Conservation (phyloP, 2,888 invertebrate genomes). For the Cecidostiba fungosa region DNA sequence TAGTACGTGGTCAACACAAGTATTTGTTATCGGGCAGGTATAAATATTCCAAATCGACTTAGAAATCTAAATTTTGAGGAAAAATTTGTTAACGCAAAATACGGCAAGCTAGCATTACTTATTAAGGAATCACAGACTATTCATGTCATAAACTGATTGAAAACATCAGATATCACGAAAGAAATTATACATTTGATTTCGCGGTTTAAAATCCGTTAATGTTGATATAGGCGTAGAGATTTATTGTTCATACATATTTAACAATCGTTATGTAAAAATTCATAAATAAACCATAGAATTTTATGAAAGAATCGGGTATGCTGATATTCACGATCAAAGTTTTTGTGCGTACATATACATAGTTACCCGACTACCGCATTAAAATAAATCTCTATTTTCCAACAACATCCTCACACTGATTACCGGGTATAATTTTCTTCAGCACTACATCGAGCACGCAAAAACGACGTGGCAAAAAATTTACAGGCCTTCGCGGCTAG, state of each 20-base stretch:
- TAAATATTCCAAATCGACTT: constrained; percentile 6
- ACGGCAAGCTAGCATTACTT: constrained; percentile 18
- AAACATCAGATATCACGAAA: not conserved
- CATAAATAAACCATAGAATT: no score
- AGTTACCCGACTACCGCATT: not conserved
- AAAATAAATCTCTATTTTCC: not conserved
- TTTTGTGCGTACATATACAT: no score
- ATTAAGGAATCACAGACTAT: constrained; percentile 52
- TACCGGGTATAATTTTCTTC: not conserved
- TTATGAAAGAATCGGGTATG: not conserved
- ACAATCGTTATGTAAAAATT: no score
- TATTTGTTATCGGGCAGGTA: not conserved
- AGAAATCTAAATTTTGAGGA: not conserved
- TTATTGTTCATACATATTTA: not conserved
- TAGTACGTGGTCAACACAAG: not conserved
- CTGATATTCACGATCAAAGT: no score
- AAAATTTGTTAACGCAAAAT: constrained; percentile 6
- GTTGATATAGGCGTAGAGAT: not conserved
- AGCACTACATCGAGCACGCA: not conserved
- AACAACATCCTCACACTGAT: not conserved
- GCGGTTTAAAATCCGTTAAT: constrained; percentile 4
- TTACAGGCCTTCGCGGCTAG: not conserved
- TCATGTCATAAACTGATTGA: not conserved
- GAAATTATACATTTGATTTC: not conserved
- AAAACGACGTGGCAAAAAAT: not conserved